Base-by-base conservation (phyloP, 2,888 invertebrate species). In the Pandemis corylana region DNA sequence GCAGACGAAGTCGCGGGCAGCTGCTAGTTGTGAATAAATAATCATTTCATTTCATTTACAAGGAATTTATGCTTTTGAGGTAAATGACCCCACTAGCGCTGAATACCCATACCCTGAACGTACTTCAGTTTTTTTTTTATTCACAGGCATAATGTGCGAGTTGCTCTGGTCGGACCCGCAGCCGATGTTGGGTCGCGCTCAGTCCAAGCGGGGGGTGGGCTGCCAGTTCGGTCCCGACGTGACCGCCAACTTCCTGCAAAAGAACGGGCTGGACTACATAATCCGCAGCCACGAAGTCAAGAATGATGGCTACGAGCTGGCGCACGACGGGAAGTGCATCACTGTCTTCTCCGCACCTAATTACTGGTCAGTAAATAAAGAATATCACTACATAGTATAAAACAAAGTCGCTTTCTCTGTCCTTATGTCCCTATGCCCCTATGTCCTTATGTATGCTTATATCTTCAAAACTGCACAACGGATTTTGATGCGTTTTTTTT, bases 311-410 rank as follows among this genome's bases (percentile, higher is more conserved):
- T 99, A 99, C 87, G 99, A 99, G 92, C 94, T 98, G 63, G 97
- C 98, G 44, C 99, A 99, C 88, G 96, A 98, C 85, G 99, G 98
- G 53, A 98, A 98, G 87, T 99, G 99, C 89, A 98, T 99, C 87
- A 99, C 99, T 12, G 99, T 99, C 66, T 99, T 99, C 95, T 99
- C 99, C 0, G 99, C 99, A 81, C 99, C 99, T 79, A 99, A 99
- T 91, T 99, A 99, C 96, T 99, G 99, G 98, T 98, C 90, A 90
- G 93, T 89, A 28, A 1, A 6, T 13, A 66, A 44, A 9, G 9
- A 44, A 6, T n/a, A n/a, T n/a, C n/a, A n/a, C n/a, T n/a, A n/a
- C n/a, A n/a, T n/a, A n/a, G n/a, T n/a, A n/a, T n/a, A n/a, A n/a
- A n/a, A n/a, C n/a, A n/a, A n/a, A n/a, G n/a, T n/a, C n/a, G n/a